Evolutionary conservation across 2,113 vertebrate species (phyloP), one percentile per base, ranked within the genome.

Genomic region (Agelaius phoeniceus): DNA sequence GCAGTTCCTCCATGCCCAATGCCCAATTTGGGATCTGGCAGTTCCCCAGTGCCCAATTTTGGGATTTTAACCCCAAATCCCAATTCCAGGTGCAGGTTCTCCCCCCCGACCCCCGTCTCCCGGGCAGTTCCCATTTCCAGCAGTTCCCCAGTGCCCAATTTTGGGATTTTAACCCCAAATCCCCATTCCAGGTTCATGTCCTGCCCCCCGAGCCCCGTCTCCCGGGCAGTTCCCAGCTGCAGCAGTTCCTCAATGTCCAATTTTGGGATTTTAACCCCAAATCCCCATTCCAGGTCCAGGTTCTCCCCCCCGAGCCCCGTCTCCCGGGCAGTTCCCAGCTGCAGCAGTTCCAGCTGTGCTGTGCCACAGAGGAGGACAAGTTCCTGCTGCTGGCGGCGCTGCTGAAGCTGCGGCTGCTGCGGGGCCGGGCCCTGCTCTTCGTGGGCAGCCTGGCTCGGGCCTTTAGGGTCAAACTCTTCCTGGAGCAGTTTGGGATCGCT

Each of bases 181-280:
- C 17, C 61, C 27, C 3, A 0, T 15, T 20, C 3, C 24, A 49
- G 66, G 46, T 68, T 2, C 66, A 68, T 0, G 24, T 69, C 0
- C 5, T 69, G 1, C 67, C 67, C 26, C 46, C 67, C 0, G 67
- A 69, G 46, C 67, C 26, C 1, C n/a, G 10, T 0, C n/a, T 71
- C 0, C 67, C 35, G 0, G 67, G 48, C 26, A 31, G 7, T 1
- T 12, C 11, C 1, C 51, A 73, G 37, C 39, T 55, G 30, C 51
- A 55, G 37, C 69, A 73, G 69, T 24, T 72, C 21, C 69, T 11
- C 46, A 48, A 5, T 48, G 5, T 3, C 22, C 6, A 6, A 7
- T 28, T 28, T 52, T 3, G 8, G 51, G 51, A 5, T 52, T 23
- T 24, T 11, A 3, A 59, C 27, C 61, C 61, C 61, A 30, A 62